Conservation (phyloP, 1,140 invertebrate species). For the Meteorus sp. region DNA sequence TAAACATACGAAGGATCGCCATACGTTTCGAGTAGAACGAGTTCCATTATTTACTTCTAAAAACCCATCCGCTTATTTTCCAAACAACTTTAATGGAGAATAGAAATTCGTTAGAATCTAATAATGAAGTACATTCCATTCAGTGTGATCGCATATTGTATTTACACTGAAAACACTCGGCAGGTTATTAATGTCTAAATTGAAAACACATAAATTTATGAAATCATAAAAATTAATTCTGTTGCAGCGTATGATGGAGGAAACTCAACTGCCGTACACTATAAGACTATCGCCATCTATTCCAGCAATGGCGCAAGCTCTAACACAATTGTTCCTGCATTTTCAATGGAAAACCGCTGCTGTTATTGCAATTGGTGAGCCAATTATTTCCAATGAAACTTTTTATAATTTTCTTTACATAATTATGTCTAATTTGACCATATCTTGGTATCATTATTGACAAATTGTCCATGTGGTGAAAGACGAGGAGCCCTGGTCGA, state of each 20-base stretch:
- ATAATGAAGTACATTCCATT: no score
- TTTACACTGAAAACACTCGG: no score
- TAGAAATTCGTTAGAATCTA: no score
- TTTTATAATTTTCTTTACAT: background rate
- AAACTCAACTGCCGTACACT: constrained; percentile 44
- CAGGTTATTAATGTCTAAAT: no score
- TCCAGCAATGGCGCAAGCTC: constrained; percentile 45
- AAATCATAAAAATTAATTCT: constrained; percentile 17
- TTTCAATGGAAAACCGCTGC: constrained; percentile 53
- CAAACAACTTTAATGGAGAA: no score
- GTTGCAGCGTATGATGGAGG: constrained; percentile 45
- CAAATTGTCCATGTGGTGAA: background rate
- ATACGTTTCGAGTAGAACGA: no score
- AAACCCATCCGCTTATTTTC: no score
- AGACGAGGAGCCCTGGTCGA: constrained; percentile 57
- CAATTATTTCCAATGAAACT: constrained; percentile 1
- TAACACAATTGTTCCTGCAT: constrained; percentile 49
- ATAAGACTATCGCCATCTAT: constrained; percentile 52
- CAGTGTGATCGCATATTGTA: background rate
- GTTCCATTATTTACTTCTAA: no score
- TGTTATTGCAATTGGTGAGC: constrained; percentile 50
- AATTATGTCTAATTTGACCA: background rate
- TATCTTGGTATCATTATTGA: background rate
- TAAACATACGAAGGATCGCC: no score
- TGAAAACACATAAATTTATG: background rate